phyloP scores from a whole-genome alignment of 1,140 invertebrate genomes.

The Cydia splendana region DNA sequence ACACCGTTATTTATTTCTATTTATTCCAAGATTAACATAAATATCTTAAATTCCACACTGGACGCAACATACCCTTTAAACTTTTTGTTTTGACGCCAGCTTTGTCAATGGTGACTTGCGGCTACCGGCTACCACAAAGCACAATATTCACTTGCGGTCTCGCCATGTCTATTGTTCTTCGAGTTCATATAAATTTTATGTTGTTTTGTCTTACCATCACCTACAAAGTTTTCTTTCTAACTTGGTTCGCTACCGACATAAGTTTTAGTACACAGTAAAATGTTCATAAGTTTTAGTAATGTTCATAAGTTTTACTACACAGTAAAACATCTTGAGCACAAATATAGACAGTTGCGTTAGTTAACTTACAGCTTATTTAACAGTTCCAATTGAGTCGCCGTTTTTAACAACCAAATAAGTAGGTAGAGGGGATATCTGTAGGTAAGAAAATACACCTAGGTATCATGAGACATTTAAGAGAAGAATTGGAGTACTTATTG shows the following conservation, averaged over 20 bases:
- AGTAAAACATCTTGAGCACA: background rate
- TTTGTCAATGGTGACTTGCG: slow-evolving; percentile 31
- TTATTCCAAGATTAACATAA: background rate
- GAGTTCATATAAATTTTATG: slow-evolving; percentile 39
- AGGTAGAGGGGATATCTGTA: background rate
- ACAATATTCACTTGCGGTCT: slow-evolving; percentile 45
- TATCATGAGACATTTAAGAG: no score
- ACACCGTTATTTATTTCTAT: no score
- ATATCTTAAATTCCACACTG: background rate
- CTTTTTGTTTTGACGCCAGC: slow-evolving; percentile 6
- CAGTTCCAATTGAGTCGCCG: no score
- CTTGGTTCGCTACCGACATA: background rate
- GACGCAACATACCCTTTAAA: background rate
- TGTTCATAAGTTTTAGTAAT: background rate
- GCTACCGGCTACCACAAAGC: slow-evolving; percentile 41
- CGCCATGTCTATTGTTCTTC: slow-evolving; percentile 43
- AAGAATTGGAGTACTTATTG: no score
- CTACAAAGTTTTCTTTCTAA: slow-evolving; percentile 33
- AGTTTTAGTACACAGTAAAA: no score
- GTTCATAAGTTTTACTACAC: background rate
- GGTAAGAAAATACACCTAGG: no score
- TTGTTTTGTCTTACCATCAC: slow-evolving; percentile 36
- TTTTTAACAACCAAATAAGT: background rate
- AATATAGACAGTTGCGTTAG: background rate
- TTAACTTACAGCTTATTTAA: background rate